Conservation (phyloP, 2,113 vertebrate species). For the Camelus bactrianus region DNA sequence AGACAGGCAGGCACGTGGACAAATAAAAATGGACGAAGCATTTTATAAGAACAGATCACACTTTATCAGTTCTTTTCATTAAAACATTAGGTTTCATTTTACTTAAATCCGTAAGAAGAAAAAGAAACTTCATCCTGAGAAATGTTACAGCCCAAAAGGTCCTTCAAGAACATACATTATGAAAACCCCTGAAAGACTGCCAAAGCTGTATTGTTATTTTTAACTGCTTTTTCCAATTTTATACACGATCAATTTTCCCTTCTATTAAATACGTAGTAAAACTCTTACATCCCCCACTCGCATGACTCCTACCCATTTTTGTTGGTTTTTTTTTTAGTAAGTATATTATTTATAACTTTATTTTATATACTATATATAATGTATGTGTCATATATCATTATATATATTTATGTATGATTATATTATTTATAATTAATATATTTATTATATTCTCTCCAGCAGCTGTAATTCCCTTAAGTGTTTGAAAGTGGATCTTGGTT, state of each 20-base stretch:
- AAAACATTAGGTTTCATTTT: background rate
- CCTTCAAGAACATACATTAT: background rate
- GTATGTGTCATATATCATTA: no score
- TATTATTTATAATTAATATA: background rate
- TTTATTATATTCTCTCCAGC: background rate
- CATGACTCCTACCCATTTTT: background rate
- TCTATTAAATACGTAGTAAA: background rate
- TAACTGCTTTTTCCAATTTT: background rate
- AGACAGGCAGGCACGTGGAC: background rate
- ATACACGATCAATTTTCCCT: background rate
- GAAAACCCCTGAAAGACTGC: background rate
- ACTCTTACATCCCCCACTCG: background rate
- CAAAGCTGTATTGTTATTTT: background rate
- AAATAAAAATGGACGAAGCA: background rate
- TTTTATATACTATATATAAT: no score
- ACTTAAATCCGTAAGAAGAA: background rate
- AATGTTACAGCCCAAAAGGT: background rate
- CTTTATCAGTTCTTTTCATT: conserved; percentile 3
- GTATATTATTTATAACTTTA: no score
- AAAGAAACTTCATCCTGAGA: background rate
- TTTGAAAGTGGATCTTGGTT: conserved; percentile 45
- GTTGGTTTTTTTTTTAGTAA: background rate
- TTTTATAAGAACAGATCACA: background rate
- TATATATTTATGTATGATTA: no score
- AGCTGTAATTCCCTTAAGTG: background rate